Conservation (phyloP, 2,888 invertebrate genomes). For the Cryptus viduatorius region DNA sequence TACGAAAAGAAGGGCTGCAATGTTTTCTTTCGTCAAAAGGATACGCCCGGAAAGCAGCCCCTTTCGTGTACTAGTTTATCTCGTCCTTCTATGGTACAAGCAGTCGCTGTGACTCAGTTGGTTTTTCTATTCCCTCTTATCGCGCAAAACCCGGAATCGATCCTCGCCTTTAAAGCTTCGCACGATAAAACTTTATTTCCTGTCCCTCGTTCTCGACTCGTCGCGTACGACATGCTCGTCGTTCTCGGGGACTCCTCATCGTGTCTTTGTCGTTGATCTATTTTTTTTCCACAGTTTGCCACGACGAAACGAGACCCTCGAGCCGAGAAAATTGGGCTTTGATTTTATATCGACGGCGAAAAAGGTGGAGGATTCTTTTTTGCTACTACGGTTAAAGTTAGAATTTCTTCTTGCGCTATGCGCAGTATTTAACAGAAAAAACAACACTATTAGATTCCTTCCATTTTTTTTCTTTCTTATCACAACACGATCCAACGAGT, state of each 20-base stretch:
- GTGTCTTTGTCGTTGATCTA: constrained; percentile 41
- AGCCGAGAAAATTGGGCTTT: constrained; percentile 63
- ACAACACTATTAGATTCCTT: constrained; percentile 3
- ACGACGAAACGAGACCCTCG: constrained; percentile 52
- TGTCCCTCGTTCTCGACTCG: constrained; percentile 59
- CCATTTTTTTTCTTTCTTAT: neutral
- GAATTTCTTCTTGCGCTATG: neutral
- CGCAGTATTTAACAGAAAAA: too few relatives aligned
- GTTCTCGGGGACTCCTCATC: neutral
- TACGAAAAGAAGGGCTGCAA: constrained; percentile 2
- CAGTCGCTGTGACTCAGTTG: constrained; percentile 52
- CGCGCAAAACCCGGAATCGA: constrained; percentile 58
- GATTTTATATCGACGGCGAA: constrained; percentile 56
- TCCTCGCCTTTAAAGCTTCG: constrained; percentile 60
- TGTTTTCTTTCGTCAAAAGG: constrained; percentile 28
- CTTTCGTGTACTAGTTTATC: constrained; percentile 52
- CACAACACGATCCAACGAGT: too few relatives aligned
- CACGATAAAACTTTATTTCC: constrained; percentile 67
- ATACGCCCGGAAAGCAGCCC: constrained; percentile 62
- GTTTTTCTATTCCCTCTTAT: constrained; percentile 45
- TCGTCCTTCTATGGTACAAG: neutral
- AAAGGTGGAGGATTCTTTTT: constrained; percentile 31
- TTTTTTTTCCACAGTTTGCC: constrained; percentile 39
- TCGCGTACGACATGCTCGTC: constrained; percentile 59
- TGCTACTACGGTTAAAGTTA: constrained; percentile 26